phyloP scores from a whole-genome alignment of 37 sponge, comb jelly and placozoan species.

The Tethya wilhelma region DNA sequence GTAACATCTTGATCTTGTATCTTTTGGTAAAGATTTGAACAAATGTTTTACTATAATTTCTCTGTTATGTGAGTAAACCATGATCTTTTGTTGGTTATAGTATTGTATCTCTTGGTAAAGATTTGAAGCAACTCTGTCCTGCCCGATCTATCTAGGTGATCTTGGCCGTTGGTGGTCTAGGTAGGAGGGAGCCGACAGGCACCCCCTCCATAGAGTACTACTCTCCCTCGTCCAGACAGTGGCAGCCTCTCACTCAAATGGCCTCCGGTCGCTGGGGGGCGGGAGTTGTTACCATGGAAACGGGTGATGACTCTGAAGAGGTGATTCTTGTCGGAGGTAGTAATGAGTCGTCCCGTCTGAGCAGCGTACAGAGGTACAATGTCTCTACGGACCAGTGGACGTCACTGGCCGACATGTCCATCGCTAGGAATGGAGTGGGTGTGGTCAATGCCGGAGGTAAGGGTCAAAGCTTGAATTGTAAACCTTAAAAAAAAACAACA shows the following conservation, averaged over 20 bases:
- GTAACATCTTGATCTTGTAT: too few species aligned
- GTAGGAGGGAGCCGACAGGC: slow-evolving; percentile 44
- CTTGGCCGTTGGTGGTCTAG: slow-evolving; percentile 70
- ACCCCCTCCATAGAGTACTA: slow-evolving; percentile 51
- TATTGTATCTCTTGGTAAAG: not conserved
- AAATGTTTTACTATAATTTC: too few species aligned
- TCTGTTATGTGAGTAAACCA: too few species aligned
- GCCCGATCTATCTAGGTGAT: slow-evolving; percentile 27
- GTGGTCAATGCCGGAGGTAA: slow-evolving; percentile 41
- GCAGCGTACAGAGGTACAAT: slow-evolving; percentile 63
- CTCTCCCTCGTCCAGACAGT: slow-evolving; percentile 21
- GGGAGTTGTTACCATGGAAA: slow-evolving; percentile 35
- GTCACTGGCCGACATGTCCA: slow-evolving; percentile 33
- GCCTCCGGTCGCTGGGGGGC: slow-evolving; percentile 59
- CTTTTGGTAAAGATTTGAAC: too few species aligned
- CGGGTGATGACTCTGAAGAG: not conserved
- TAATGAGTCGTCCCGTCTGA: slow-evolving; percentile 59
- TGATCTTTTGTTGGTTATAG: not conserved
- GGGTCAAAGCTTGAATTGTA: not conserved
- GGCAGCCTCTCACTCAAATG: slow-evolving; percentile 56
- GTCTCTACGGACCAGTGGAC: slow-evolving; percentile 49
- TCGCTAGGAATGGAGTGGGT: slow-evolving; percentile 70
- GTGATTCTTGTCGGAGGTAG: slow-evolving; percentile 78
- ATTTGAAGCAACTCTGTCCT: not conserved
- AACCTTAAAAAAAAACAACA: too few species aligned